phyloP scores from a whole-genome alignment of 1,140 invertebrate species.

The Rhynchophorus ferrugineus region DNA sequence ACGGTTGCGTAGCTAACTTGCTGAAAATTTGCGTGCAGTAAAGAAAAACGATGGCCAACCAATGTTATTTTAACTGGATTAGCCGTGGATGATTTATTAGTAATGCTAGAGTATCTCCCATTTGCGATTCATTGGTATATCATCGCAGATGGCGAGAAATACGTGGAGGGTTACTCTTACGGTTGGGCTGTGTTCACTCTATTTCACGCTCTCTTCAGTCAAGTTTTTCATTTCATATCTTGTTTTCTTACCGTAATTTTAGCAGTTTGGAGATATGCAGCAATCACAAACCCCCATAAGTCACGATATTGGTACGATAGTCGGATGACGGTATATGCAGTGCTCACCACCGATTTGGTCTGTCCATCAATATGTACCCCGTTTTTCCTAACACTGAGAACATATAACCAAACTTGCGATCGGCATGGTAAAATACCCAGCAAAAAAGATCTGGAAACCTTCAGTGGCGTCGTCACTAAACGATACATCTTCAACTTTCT shows the following conservation, averaged over 20 bases:
- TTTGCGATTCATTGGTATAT: conserved; percentile 78
- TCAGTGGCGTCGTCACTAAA: conserved; percentile 41
- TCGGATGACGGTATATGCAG: conserved; percentile 59
- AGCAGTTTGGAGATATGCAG: conserved; percentile 91
- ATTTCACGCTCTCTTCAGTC: conserved; percentile 75
- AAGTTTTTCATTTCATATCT: conserved; percentile 86
- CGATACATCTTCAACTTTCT: conserved; percentile 42
- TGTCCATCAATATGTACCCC: conserved; percentile 82
- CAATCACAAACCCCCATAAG: conserved; percentile 70
- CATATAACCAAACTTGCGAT: conserved; percentile 43
- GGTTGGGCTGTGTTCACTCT: conserved; percentile 73
- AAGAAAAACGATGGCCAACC: conserved; percentile 81
- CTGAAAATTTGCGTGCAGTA: conserved; percentile 89
- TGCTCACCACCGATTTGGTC: conserved; percentile 70
- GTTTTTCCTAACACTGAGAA: conserved; percentile 63
- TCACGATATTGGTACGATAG: conserved; percentile 73
- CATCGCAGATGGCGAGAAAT: conserved; percentile 44
- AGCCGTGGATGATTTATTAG: conserved; percentile 83
- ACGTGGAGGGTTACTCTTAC: conserved; percentile 59
- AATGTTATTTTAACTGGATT: conserved; percentile 81
- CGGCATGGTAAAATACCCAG: conserved; percentile 39
- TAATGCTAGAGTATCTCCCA: conserved; percentile 92
- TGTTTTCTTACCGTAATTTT: conserved; percentile 88
- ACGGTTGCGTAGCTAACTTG: conserved; percentile 87
- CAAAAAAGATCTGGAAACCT: conserved; percentile 20